Conservation (phyloP, 2,113 vertebrate species). For the Lepus europaeus region DNA sequence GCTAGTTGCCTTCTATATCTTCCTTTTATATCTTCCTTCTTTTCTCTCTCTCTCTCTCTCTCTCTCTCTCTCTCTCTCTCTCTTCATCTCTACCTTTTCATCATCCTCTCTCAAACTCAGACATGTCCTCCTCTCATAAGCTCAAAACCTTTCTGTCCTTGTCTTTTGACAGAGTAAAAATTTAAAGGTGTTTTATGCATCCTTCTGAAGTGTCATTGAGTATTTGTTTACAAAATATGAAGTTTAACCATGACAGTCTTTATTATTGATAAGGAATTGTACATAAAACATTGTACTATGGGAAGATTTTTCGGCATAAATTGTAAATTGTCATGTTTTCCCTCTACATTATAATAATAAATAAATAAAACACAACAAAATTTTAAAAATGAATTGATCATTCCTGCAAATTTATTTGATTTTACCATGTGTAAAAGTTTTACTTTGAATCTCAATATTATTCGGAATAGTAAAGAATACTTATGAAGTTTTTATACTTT, state of each 20-base stretch:
- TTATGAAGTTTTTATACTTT: background rate
- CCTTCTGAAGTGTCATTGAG: background rate
- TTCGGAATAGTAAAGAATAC: background rate
- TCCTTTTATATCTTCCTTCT: background rate
- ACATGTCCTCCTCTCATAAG: too few relatives aligned
- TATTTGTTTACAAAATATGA: background rate
- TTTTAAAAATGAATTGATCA: background rate
- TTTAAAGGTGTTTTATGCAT: background rate
- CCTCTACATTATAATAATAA: background rate
- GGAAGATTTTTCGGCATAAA: background rate
- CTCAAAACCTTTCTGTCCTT: background rate
- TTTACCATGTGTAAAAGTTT: conserved; percentile 37
- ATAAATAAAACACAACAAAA: background rate
- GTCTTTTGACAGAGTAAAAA: conserved; percentile 31
- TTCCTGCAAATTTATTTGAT: background rate
- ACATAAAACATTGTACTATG: background rate
- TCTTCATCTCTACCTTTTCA: too few relatives aligned
- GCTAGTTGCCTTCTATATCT: background rate
- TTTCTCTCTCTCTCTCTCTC: background rate
- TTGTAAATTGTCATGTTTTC: background rate
- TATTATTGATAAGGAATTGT: background rate
- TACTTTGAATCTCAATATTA: background rate
- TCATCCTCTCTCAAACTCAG: background rate
- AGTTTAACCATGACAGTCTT: background rate
- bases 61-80: background rate